These are phyloP conservation scores for Microctenopoma lineatum DNA, from an alignment of 2,797 vertebrate species.

Conservation along the genomic window DNA sequence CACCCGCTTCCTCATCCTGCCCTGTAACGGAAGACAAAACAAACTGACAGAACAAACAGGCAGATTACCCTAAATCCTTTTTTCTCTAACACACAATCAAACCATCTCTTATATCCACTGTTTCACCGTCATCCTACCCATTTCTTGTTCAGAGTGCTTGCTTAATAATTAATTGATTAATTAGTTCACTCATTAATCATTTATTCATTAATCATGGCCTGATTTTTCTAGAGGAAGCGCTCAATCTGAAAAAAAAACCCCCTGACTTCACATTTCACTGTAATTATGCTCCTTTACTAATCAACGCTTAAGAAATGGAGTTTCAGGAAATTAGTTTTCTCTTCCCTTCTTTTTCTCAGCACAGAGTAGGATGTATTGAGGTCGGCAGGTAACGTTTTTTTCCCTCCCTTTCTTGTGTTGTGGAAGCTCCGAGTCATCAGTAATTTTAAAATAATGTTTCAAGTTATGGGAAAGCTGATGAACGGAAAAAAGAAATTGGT, in stretches of 20 bases:
- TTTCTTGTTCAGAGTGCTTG: constrained; percentile 81
- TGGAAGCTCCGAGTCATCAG: constrained; percentile 76
- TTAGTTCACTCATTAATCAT: constrained; percentile 88
- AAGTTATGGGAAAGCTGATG: constrained; percentile 65
- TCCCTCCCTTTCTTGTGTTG: constrained; percentile 51
- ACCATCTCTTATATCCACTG: constrained; percentile 67
- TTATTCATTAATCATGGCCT: constrained; percentile 87
- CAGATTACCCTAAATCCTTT: constrained; percentile 66
- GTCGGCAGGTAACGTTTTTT: constrained; percentile 72
- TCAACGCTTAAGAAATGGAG: constrained; percentile 85
- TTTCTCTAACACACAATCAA: constrained; percentile 60
- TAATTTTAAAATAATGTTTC: constrained; percentile 71
- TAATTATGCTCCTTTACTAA: constrained; percentile 87
- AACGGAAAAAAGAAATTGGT: constrained; percentile 55
- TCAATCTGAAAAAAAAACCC: constrained; percentile 79
- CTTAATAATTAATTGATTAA: constrained; percentile 90
- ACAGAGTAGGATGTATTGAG: constrained; percentile 80
- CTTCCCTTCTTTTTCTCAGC: constrained; percentile 66
- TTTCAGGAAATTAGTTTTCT: constrained; percentile 83
- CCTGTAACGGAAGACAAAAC: constrained; percentile 65
- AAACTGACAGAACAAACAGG: constrained; percentile 74
- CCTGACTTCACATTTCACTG: constrained; percentile 86
- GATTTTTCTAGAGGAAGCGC: constrained; percentile 85
- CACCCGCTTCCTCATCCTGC: constrained; percentile 39
- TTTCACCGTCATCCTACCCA: constrained; percentile 64